phyloP scores from a whole-genome alignment of 2,888 invertebrate genomes.

The Leptinotarsa peninsularis region DNA sequence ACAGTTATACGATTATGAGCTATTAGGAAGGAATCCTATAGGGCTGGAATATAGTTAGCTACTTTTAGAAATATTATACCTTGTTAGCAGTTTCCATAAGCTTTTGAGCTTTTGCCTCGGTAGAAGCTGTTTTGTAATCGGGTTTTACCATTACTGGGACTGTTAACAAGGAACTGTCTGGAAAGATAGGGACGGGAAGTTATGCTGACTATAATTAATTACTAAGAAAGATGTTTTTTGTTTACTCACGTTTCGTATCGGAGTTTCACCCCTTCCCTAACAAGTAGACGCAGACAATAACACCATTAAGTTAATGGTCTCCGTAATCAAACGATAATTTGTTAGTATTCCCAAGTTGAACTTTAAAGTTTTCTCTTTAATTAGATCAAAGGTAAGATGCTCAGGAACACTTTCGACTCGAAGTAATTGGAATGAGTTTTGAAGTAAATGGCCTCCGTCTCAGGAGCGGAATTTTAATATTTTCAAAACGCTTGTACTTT shows the following conservation, averaged over 20 bases:
- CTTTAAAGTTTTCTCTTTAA: slow-evolving; percentile 15
- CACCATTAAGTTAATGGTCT: slow-evolving; percentile 18
- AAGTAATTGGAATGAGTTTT: slow-evolving; percentile 1
- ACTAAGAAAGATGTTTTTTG: neutral
- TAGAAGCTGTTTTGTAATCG: slow-evolving; percentile 20
- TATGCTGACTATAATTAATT: slow-evolving; percentile 7
- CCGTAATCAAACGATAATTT: slow-evolving; percentile 12
- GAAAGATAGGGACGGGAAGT: neutral
- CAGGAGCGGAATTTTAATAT: neutral
- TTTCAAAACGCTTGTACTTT: neutral
- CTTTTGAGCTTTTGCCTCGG: slow-evolving; percentile 31
- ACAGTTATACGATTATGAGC: slow-evolving; percentile 27
- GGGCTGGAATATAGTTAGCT: slow-evolving; percentile 21
- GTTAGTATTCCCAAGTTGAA: slow-evolving; percentile 11
- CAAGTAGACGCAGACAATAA: slow-evolving; percentile 11
- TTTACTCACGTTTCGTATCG: neutral
- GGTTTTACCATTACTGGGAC: slow-evolving; percentile 1
- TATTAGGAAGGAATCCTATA: slow-evolving; percentile 21
- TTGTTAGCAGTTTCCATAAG: slow-evolving; percentile 33
- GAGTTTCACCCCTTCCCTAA: neutral
- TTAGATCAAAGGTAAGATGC: slow-evolving; percentile 19
- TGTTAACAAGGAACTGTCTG: slow-evolving; percentile 13
- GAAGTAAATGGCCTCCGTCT: slow-evolving; percentile 3
- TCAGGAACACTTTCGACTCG: neutral
- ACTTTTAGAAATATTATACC: slow-evolving; percentile 32